Evolutionary conservation across 2,888 invertebrate genomes (phyloP), one percentile per base, ranked within the genome.

Genomic region (Neoitamus cyanurus): DNA sequence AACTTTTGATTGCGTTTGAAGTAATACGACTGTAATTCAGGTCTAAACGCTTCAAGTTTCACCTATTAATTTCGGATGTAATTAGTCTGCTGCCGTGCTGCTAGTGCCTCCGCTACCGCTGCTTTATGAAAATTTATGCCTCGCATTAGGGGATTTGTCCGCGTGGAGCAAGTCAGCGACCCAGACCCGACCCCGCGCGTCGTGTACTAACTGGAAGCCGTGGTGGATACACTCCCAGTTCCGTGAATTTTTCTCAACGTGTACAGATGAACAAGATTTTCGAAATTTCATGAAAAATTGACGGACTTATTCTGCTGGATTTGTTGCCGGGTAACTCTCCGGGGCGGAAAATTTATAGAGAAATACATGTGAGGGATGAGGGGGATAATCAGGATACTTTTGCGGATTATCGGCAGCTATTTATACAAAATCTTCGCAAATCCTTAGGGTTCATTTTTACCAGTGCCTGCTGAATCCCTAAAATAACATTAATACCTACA

Each of bases 1-100:
- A 78, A 78, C 78, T 78, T 78, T 78, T 78, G 78, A 78, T 78
- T 78, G 78, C 78, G 78, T 78, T 78, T 78, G 48, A 78, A 78
- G 15, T 78, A 78, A 78, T 48, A 31, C 78, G 78, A 78, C 78
- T 78, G 48, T 78, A 78, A 78, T 78, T 78, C 31, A 48, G 58
- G 78, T 58, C 48, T 48, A 78, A 78, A 78, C 48, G 78, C 58
- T 78, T 78, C 78, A 78, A 78, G 78, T 78, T 78, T 78, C 48
- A 48, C 78, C 78, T 78, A 78, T 78, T 78, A 48, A 78, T 78
- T 78, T 78, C 48, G 31, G 31, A 78, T 78, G 78, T 78, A 48
- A 78, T 78, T 78, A 78, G 78, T 78, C 48, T 48, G 31, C 58
- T 31, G 9, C 48, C 15, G 70, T 70, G 78, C 31, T 31, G 9